Evolutionary conservation across 1,140 invertebrate species (phyloP), one percentile per base, ranked within the genome.

Genomic region (Papilio polytes): DNA sequence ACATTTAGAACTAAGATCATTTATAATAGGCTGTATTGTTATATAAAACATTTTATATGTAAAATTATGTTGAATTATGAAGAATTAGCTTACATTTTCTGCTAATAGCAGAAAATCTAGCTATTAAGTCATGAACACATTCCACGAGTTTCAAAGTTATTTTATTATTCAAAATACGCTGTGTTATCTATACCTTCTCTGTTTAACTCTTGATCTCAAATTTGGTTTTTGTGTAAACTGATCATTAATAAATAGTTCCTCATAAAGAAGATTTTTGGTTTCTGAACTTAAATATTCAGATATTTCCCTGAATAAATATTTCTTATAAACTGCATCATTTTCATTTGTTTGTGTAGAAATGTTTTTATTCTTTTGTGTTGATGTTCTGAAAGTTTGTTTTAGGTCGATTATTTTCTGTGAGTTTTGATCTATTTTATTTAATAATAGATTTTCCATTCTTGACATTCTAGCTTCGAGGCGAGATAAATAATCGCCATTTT

Each of bases 381-480:
- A 46, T 48, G 83, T 85, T 44, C 44, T 26, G 74, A 89, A 31
- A 3, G 84, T 74, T 59, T 84, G 84, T 83, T 91, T 90, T 81
- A 93, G 82, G 41, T 93, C 90, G 20, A 82, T 41, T 63, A 93
- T 92, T 83, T 84, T 90, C 85, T 89, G 84, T 20, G 90, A 85
- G 78, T 95, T 95, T 80, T 92, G 85, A 78, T 92, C 91, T 81
- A 95, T 94, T 88, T 89, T 93, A 31, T 85, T 85, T 36, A 93
- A 83, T 80, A 95, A 87, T 20, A 85, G 84, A 63, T 88, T 84
- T 87, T 95, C 90, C 88, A 95, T 90, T 86, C 83, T 89, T 77
- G 89, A 87, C 78, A 95, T 85, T 88, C 92, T 88, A 18, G 85
- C 83, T 82, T 94, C 92, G 82, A 94, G 88, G 83, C 80, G 91